Base-by-base conservation (phyloP, 2,888 invertebrate genomes). In the Micoletzkya japonica region DNA sequence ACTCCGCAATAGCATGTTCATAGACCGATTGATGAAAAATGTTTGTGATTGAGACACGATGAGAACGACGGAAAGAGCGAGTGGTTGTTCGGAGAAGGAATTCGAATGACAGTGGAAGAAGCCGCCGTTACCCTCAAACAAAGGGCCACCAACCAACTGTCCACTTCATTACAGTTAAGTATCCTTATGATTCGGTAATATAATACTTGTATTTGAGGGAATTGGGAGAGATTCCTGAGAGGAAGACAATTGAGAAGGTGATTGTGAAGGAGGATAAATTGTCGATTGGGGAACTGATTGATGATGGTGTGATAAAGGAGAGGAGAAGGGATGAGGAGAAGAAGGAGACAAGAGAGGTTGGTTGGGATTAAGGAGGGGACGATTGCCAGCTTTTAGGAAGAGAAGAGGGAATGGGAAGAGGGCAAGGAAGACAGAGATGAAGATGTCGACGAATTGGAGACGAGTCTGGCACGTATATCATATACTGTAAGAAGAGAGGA, bases 11-110 rank as follows among this genome's bases (percentile, higher is more conserved):
- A 14, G 44, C 20, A 44, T 10, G n/a, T 26, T 26, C 14, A 32
- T 14, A 26, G 36, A 50, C 32, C n/a, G 61, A 30, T n/a, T 44
- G 49, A 30, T 4, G n/a, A 64, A 52, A 34, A 64, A 32, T 44
- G 6, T 6, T 34, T 50, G 2, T n/a, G n/a, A 14, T 67, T 32
- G 34, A 69, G 69, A 30, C 59, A 58, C n/a, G 69, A 58, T 1
- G 28, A 44, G 1, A 69, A 61, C 30, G 70, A 70, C 54, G 60
- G 61, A 3, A 28, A 58, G 58, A 72, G 74, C 10, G 79, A 79
- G 71, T 79, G 79, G 79, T 44, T 79, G n/a, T 77, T 74, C 36
- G 79, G 79, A 36, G 76, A 76, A 37, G 73, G 71, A 2, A n/a
- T n/a, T 30, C 66, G 75, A 36, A 72, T 75, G 70, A 39, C 44